Conservation (phyloP, 2,888 invertebrate species). For the Xestia rhomboidea region DNA sequence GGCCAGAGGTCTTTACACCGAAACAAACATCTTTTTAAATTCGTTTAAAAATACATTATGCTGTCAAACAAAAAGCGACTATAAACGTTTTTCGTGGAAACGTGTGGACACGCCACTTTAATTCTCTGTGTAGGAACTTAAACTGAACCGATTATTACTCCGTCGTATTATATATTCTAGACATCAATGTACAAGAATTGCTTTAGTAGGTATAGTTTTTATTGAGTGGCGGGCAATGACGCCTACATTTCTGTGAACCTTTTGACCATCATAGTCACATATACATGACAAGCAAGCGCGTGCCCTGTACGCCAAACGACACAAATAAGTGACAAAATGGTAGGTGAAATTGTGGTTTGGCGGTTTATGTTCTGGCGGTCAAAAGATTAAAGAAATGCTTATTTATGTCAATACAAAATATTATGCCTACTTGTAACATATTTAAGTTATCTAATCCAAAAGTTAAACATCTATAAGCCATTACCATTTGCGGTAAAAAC, state of each 20-base stretch:
- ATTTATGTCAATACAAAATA: neutral
- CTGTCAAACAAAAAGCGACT: conserved; percentile 77
- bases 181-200: conserved; percentile 6
- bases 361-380: no score
- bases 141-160: conserved; percentile 29
- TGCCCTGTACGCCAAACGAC: no score
- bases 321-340: no score
- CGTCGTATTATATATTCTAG: conserved; percentile 23
- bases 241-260: neutral
- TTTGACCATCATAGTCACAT: no score
- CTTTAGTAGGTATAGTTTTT: conserved; percentile 13
- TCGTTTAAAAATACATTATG: conserved; percentile 85
- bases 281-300: no score
- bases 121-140: conserved; percentile 35
- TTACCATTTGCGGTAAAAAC: neutral
- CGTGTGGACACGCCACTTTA: conserved; percentile 67
- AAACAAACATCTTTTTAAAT: conserved; percentile 77
- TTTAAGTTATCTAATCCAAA: neutral
- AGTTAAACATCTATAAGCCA: neutral
- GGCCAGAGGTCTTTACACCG: conserved; percentile 68
- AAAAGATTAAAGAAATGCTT: neutral
- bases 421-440: neutral
- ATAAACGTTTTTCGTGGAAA: conserved; percentile 65
- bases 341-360: no score
- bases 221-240: neutral